A percentile compares a stretch with the other conserved stretches of the same genome.
These are phyloP conservation scores for Hemibagrus wyckioides DNA, from an alignment of 2,113 vertebrate genomes.

Conservation along the genomic window DNA sequence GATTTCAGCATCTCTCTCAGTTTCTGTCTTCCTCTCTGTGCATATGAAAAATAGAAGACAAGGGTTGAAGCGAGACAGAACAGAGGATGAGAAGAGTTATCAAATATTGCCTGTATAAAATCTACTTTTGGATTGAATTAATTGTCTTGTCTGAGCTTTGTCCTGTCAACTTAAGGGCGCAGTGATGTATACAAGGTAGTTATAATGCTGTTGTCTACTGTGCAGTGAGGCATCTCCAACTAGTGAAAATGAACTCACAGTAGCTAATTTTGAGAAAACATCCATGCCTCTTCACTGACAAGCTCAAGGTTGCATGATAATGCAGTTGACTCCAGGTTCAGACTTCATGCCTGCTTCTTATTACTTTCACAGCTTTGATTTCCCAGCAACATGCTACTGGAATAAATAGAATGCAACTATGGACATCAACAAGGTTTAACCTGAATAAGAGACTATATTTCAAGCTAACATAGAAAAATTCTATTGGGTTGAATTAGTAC, in stretches of 20 bases:
- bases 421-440: not conserved
- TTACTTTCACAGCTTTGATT: conserved; percentile 4
- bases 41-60: conserved; percentile 4
- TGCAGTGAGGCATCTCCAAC: conserved; percentile 47
- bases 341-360: conserved; percentile 1
- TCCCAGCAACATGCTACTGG: not conserved
- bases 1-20: not conserved
- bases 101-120: conserved; percentile 41
- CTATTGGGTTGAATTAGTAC: not conserved
- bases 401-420: not conserved
- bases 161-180: conserved; percentile 30
- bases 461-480: conserved; percentile 1
- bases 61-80: not conserved
- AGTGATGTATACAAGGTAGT: conserved; percentile 30
- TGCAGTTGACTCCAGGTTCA: conserved; percentile 1
- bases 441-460: not conserved
- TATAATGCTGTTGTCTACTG: conserved; percentile 49
- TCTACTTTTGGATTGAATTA: conserved; percentile 32
- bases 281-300: conserved; percentile 49
- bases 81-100: conserved; percentile 46
- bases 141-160: conserved; percentile 41
- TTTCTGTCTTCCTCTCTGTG: conserved; percentile 38
- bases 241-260: conserved; percentile 1
- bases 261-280: conserved; percentile 42
- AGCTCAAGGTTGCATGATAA: conserved; percentile 57